Base-by-base conservation (phyloP, 64 coral and sea anemone genomes). In the Pocillopora damicornis region DNA sequence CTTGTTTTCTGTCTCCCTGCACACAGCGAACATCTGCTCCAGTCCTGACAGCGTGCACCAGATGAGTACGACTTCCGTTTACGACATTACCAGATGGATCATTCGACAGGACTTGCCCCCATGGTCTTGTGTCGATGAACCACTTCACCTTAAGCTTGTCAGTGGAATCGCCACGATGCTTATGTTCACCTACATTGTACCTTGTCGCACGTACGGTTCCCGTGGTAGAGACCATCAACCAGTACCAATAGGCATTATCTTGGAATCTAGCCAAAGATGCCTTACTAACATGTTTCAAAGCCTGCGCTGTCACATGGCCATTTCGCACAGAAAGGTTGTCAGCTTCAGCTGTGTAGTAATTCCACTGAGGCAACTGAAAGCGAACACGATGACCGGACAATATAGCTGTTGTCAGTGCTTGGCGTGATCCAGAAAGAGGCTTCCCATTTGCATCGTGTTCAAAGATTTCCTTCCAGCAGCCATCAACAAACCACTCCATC, bases 221-320 rank as follows among this genome's bases (percentile, higher is more conserved):
- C 74, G 93, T 95, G 18, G 89, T 95, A 77, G 79, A 91, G 30
- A 91, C 89, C 93, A 95, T 95, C 80, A 95, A 23, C 93, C 93
- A 95, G 0, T n/a, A 95, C 93, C 93, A 95, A 59, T 95, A 95
- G 37, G 74, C 93, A 59, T 95, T 73, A 58, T 91, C 57, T 25
- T 95, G 93, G 37, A 95, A 95, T 61, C 37, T 82, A 26, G 87
- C 87, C 65, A 89, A 37, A 25, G 77, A 75, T 30, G 56, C 87
- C 72, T 91, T 95, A 67, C 93, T 92, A 63, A 95, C 93, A 63
- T 95, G 89, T 75, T 95, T 95, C 1, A 95, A 58, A 11, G 80
- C 93, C 80, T 95, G 93, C 8, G 93, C 93, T 57, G 93, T 95
- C 30, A 95, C 93, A n/a, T 95, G 89, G 73, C 93, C 93, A 18